phyloP scores from a whole-genome alignment of 1,140 invertebrate species.

The Heliconius congener region DNA sequence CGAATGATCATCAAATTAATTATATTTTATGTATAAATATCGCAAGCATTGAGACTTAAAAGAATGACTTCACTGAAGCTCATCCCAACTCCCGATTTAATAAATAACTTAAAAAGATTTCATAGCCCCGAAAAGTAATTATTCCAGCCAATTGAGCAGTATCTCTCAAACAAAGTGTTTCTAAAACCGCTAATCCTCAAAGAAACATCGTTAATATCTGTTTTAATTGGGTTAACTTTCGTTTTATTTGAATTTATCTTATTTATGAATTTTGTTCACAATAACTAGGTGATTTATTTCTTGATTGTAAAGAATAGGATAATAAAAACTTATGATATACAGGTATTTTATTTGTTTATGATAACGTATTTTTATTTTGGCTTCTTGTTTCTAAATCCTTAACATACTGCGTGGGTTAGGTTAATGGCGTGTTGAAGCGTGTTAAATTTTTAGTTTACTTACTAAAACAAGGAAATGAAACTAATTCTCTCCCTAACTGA shows the following conservation, averaged over 20 bases:
- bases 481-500: too few relatives aligned
- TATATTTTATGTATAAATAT: too few relatives aligned
- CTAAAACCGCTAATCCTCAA: slow-evolving; percentile 19
- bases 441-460: too few relatives aligned
- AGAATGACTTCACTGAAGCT: too few relatives aligned
- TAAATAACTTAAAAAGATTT: slow-evolving; percentile 27
- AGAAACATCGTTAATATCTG: slow-evolving; percentile 12
- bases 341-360: too few relatives aligned
- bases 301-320: background rate
- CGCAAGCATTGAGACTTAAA: too few relatives aligned
- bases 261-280: background rate
- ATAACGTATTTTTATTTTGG: too few relatives aligned
- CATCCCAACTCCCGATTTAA: background rate
- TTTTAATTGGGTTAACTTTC: slow-evolving; percentile 25
- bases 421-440: too few relatives aligned
- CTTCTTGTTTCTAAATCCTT: too few relatives aligned
- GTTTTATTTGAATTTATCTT: background rate
- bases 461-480: too few relatives aligned
- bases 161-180: slow-evolving; percentile 17
- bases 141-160: slow-evolving; percentile 22
- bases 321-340: background rate
- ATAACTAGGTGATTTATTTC: background rate
- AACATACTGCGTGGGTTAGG: too few relatives aligned
- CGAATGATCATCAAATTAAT: too few relatives aligned
- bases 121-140: slow-evolving; percentile 16